Conservation (phyloP, 2,888 invertebrate species). For the Machimus rusticus region DNA sequence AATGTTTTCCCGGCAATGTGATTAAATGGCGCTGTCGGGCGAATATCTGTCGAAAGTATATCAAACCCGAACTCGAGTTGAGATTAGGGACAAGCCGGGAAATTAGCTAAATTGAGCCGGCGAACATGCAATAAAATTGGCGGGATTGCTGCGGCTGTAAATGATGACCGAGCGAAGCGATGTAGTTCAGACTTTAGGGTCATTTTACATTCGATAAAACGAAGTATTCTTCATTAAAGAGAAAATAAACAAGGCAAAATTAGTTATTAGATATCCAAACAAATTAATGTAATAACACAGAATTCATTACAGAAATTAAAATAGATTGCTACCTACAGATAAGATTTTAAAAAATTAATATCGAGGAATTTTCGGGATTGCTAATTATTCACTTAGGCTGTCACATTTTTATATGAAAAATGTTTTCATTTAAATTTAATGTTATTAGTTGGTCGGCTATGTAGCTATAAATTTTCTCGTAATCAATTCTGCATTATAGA, state of each 20-base stretch:
- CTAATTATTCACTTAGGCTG: too few relatives aligned
- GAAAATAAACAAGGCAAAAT: not conserved
- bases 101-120: not conserved
- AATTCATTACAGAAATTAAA: not conserved
- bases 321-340: not conserved
- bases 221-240: not conserved
- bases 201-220: not conserved
- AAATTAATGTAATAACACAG: not conserved
- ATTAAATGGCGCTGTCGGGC: not conserved
- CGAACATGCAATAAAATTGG: not conserved
- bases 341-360: not conserved
- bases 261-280: not conserved
- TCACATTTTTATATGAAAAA: too few relatives aligned
- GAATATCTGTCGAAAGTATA: slow-evolving; percentile 16
- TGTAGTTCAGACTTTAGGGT: not conserved
- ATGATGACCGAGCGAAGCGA: not conserved
- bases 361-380: not conserved
- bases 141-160: not conserved
- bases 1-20: not conserved
- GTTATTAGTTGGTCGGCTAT: too few relatives aligned
- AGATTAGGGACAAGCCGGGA: not conserved
- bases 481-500: not conserved
- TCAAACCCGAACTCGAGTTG: not conserved
- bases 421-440: too few relatives aligned
- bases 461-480: not conserved